A percentile compares a stretch with the other conserved stretches of the same genome.
Conservation (phyloP, 2,888 invertebrate species). For the Apamea sordens region DNA sequence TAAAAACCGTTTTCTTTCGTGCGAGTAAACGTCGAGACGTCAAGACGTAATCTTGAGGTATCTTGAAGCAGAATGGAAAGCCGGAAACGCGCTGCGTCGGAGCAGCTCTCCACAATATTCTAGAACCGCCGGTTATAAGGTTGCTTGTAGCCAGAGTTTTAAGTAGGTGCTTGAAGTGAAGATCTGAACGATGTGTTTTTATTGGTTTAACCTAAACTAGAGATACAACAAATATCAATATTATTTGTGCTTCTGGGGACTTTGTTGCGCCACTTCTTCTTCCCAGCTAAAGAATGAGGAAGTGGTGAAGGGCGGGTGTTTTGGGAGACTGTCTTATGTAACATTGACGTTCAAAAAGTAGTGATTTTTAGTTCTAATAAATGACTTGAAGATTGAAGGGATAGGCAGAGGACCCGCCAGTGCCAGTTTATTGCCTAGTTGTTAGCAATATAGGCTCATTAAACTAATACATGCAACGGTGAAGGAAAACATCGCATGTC, state of each 20-base stretch:
- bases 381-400: not conserved
- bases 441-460: not conserved
- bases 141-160: not conserved
- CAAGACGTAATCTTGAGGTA: slow-evolving; percentile 16
- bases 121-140: not conserved
- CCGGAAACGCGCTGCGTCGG: slow-evolving; percentile 2
- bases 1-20: not conserved
- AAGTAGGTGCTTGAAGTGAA: not conserved
- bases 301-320: not conserved
- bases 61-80: slow-evolving; percentile 24
- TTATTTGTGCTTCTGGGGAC: not conserved
- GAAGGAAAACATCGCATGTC: too few relatives aligned
- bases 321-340: not conserved
- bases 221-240: not conserved
- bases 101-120: not conserved
- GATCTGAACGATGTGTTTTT: not conserved
- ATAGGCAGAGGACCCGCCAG: not conserved
- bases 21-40: slow-evolving; percentile 3
- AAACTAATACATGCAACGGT: too few relatives aligned
- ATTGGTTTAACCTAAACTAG: not conserved
- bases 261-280: not conserved
- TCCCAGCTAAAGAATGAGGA: not conserved
- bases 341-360: not conserved
- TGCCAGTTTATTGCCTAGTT: not conserved
- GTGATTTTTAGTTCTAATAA: not conserved